Conservation (phyloP, 1,140 invertebrate genomes). For the Hydropsyche tenuis region DNA sequence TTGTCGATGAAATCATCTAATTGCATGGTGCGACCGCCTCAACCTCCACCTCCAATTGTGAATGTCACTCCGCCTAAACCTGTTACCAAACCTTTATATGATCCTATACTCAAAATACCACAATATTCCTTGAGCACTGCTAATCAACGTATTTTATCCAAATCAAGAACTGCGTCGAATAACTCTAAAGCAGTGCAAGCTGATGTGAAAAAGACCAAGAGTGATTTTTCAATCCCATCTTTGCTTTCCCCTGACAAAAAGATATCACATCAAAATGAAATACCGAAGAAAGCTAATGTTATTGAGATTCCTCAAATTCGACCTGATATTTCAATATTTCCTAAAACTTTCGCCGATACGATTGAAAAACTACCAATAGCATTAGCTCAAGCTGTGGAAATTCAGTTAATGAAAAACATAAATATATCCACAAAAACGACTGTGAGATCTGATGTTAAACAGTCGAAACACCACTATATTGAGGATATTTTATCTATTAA, state of each 20-base stretch:
- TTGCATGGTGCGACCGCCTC: not conserved
- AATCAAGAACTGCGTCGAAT: not conserved
- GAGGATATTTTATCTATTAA: conserved; percentile 10
- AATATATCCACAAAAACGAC: not conserved
- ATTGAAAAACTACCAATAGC: conserved; percentile 36
- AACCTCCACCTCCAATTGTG: not conserved
- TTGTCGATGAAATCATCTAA: conserved; percentile 42
- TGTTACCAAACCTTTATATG: conserved; percentile 41
- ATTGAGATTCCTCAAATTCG: conserved; percentile 29
- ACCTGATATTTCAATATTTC: conserved; percentile 30
- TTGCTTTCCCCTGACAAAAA: conserved; percentile 32
- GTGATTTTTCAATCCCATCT: conserved; percentile 38
- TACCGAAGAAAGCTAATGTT: not conserved
- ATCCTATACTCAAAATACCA: conserved; percentile 47
- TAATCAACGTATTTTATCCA: not conserved
- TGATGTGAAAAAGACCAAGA: conserved; percentile 28
- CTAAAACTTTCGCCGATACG: conserved; percentile 23
- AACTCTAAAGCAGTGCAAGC: not conserved
- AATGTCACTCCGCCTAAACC: conserved; percentile 9
- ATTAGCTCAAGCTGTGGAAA: conserved; percentile 40
- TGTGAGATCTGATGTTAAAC: not conserved
- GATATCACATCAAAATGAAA: not conserved
- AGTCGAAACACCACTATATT: conserved; percentile 17
- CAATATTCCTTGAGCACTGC: conserved; percentile 33
- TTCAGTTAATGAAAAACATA: conserved; percentile 24